A percentile compares a stretch with the other conserved stretches of the same genome.
These are phyloP conservation scores for Clytia hemisphaerica DNA, from an alignment of 30 jellyfish, hydroid and myxozoan species.

Conservation along the genomic window DNA sequence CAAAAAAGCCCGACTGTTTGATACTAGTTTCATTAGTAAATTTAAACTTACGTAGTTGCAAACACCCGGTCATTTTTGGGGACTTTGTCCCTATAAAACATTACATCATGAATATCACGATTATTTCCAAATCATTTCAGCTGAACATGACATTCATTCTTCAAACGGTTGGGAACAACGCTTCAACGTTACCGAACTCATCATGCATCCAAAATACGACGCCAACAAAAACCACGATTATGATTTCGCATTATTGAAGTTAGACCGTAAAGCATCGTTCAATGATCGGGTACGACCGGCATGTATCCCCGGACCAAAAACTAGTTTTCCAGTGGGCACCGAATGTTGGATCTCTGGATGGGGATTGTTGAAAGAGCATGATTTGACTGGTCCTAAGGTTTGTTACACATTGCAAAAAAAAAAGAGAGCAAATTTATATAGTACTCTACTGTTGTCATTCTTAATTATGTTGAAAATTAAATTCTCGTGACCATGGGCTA, in stretches of 20 bases:
- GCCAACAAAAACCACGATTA: conserved; percentile 37
- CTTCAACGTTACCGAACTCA: conserved; percentile 53
- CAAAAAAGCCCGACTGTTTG: too few relatives aligned
- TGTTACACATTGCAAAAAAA: not conserved
- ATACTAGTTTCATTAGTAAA: too few relatives aligned
- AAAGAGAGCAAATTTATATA: too few relatives aligned
- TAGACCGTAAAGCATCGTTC: conserved; percentile 48
- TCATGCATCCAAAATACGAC: conserved; percentile 78
- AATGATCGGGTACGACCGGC: conserved; percentile 77
- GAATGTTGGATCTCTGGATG: conserved; percentile 90
- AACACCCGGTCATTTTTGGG: too few relatives aligned
- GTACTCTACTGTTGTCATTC: too few relatives aligned
- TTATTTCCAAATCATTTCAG: too few relatives aligned
- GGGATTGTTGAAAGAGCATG: conserved; percentile 86
- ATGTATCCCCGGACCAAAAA: conserved; percentile 85
- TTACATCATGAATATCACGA: too few relatives aligned
- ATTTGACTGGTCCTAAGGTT: conserved; percentile 83
- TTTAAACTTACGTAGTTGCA: too few relatives aligned
- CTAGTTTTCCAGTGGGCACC: conserved; percentile 71
- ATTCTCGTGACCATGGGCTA: too few relatives aligned
- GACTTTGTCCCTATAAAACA: too few relatives aligned
- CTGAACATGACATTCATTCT: conserved; percentile 75
- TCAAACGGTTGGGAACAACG: conserved; percentile 63
- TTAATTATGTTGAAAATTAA: too few relatives aligned
- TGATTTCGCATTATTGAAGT: conserved; percentile 72